These are phyloP conservation scores for Chelonia mydas DNA, from an alignment of 2,797 vertebrate species.

Conservation along the genomic window DNA sequence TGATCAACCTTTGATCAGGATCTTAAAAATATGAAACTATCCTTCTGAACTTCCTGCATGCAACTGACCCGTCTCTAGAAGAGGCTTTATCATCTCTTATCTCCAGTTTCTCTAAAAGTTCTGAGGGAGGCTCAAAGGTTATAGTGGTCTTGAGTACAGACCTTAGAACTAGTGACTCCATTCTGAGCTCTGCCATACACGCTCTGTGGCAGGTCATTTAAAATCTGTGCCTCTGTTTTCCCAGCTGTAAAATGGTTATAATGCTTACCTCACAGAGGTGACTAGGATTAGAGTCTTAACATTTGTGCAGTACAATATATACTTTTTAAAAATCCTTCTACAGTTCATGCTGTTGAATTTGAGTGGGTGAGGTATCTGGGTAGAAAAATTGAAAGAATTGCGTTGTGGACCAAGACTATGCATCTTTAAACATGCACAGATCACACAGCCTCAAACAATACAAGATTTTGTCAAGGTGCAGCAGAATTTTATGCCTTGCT, in stretches of 20 bases:
- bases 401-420: not conserved
- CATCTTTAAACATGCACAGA: not conserved
- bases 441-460: not conserved
- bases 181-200: not conserved
- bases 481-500: not conserved
- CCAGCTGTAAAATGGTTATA: not conserved
- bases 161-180: not conserved
- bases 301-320: not conserved
- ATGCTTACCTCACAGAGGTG: not conserved
- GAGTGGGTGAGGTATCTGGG: not conserved
- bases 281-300: not conserved
- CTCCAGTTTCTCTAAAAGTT: not conserved
- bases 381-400: not conserved
- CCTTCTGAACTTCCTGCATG: not conserved
- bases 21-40: not conserved
- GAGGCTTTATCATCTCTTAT: not conserved
- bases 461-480: not conserved
- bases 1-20: not conserved
- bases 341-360: not conserved
- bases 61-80: not conserved
- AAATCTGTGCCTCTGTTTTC: not conserved
- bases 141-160: not conserved
- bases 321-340: not conserved
- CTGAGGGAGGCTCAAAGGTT: not conserved
- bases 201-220: not conserved